Percentiles rank a stretch among this genome's conserved stretches.
These are phyloP conservation scores for Dinoponera quadriceps DNA, from an alignment of 1,140 invertebrate genomes.

Conservation along the genomic window DNA sequence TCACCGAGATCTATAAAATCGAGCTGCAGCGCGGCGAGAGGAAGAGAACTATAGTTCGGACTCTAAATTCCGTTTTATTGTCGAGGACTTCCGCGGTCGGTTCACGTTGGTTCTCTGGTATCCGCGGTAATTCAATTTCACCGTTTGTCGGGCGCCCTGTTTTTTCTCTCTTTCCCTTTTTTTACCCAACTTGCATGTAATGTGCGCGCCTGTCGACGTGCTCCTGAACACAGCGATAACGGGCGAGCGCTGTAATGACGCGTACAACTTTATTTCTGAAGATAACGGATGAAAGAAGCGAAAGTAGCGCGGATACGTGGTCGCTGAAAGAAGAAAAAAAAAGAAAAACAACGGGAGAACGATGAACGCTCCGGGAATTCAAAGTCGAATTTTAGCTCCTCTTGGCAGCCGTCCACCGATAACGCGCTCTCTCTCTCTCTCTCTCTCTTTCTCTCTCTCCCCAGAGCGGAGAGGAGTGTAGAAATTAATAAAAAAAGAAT, in stretches of 20 bases:
- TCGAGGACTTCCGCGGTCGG: slow-evolving; percentile 20
- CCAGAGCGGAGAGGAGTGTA: neutral
- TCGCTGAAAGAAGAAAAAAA: neutral
- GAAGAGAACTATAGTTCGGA: neutral
- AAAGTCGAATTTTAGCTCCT: slow-evolving; percentile 25
- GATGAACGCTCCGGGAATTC: neutral
- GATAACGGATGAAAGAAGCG: slow-evolving; percentile 10
- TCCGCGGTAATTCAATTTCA: slow-evolving; percentile 55
- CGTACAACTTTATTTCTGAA: neutral
- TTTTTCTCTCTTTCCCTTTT: neutral
- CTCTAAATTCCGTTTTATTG: slow-evolving; percentile 48
- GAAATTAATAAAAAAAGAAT: slow-evolving; percentile 43
- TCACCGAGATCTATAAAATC: slow-evolving; percentile 18
- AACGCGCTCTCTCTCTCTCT: neutral
- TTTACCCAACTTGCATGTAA: slow-evolving; percentile 28
- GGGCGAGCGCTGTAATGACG: neutral
- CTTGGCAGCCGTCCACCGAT: slow-evolving; percentile 14
- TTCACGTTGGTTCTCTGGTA: slow-evolving; percentile 29
- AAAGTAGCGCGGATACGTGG: neutral
- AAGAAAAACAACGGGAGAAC: neutral
- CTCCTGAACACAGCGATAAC: slow-evolving; percentile 13
- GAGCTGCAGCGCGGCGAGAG: neutral
- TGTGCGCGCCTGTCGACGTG: slow-evolving; percentile 5
- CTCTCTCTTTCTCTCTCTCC: too few species aligned
- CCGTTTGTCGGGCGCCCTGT: slow-evolving; percentile 6